Conservation (phyloP, 35 echinoderm and acorn worm species). For the Lytechinus variegatus region DNA sequence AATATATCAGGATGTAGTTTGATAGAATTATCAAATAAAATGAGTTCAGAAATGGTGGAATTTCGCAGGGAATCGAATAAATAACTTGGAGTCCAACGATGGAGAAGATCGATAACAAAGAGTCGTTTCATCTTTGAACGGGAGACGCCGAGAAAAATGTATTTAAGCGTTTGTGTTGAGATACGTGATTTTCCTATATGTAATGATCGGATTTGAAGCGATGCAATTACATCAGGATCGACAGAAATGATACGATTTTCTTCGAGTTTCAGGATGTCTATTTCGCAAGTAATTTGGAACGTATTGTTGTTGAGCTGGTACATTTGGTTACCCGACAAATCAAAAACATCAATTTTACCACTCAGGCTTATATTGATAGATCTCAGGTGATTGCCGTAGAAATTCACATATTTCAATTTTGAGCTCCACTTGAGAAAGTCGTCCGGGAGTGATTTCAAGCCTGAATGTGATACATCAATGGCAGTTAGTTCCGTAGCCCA, state of each 20-base stretch:
- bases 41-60: not conserved
- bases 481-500: not conserved
- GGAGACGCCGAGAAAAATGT: not conserved
- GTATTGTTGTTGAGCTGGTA: not conserved
- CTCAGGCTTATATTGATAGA: not conserved
- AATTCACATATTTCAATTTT: not conserved
- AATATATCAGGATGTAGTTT: not conserved
- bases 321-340: not conserved
- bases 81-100: not conserved
- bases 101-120: no score
- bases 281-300: not conserved
- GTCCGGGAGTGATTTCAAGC: not conserved
- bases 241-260: not conserved
- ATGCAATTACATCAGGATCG: not conserved
- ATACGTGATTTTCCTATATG: not conserved
- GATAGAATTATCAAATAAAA: not conserved
- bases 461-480: not conserved
- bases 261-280: not conserved
- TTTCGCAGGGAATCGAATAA: not conserved
- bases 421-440: not conserved
- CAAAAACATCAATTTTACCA: not conserved
- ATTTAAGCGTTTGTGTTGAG: not conserved
- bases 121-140: not conserved
- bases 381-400: not conserved
- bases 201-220: not conserved